Percentiles rank a stretch among this genome's conserved stretches.
These are phyloP conservation scores for Spodoptera picta DNA, from an alignment of 2,888 invertebrate species.

Conservation along the genomic window DNA sequence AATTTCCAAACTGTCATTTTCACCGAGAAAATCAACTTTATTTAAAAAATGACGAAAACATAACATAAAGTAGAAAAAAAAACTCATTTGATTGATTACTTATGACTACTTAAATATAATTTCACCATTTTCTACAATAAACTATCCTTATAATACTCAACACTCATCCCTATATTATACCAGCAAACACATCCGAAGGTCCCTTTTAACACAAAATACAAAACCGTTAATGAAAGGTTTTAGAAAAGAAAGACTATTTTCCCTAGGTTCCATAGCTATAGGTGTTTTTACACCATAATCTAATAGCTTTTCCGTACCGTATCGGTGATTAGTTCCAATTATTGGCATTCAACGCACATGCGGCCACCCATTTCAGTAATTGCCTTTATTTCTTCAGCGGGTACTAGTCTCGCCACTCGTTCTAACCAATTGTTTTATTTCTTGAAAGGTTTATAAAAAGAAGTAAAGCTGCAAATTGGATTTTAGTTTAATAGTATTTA, in stretches of 20 bases:
- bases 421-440: conserved; percentile 33
- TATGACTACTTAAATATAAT: too few relatives aligned
- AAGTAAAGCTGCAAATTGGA: conserved; percentile 26
- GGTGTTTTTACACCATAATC: conserved; percentile 45
- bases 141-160: too few relatives aligned
- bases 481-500: conserved; percentile 23
- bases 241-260: conserved; percentile 24
- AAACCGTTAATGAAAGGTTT: conserved; percentile 3
- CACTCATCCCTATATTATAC: too few relatives aligned
- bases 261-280: conserved; percentile 10
- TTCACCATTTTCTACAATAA: too few relatives aligned
- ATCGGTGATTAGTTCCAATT: conserved; percentile 75
- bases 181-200: too few relatives aligned
- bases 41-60: too few relatives aligned
- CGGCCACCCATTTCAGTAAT: conserved; percentile 73
- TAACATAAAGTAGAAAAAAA: too few relatives aligned
- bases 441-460: conserved; percentile 27
- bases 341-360: conserved; percentile 78
- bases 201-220: conserved; percentile 11
- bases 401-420: conserved; percentile 30
- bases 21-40: not conserved
- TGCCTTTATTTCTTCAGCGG: conserved; percentile 70
- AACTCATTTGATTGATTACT: too few relatives aligned
- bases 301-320: conserved; percentile 58
- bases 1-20: conserved; percentile 11